Evolutionary conservation across 2,888 invertebrate genomes (phyloP).

Genomic region (Ornithoptera alexandrae): DNA sequence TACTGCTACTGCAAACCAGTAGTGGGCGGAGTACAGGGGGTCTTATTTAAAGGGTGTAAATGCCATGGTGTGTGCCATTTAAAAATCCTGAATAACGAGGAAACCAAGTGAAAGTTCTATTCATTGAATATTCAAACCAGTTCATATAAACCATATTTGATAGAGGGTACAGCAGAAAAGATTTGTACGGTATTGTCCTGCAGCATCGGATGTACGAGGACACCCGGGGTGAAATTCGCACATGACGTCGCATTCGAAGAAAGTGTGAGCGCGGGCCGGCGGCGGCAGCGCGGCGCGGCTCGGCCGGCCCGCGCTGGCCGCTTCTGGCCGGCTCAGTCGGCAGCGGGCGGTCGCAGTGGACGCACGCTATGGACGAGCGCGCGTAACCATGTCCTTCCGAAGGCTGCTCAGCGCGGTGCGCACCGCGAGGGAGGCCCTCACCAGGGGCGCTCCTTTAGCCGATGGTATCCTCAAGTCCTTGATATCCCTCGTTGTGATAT

Average conservation of each 20-base stretch:
- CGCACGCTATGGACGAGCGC: constrained; percentile 40
- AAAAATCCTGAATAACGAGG: too few relatives aligned
- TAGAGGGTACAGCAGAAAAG: too few relatives aligned
- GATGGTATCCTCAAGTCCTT: constrained; percentile 67
- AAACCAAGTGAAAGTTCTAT: too few relatives aligned
- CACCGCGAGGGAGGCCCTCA: constrained; percentile 63
- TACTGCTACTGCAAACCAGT: too few relatives aligned
- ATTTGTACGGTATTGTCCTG: too few relatives aligned
- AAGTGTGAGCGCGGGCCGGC: constrained; percentile 37
- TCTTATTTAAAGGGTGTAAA: too few relatives aligned
- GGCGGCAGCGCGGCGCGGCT: not conserved
- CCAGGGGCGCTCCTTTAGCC: constrained; percentile 64
- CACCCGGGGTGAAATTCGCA: constrained; percentile 52
- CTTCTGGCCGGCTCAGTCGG: constrained; percentile 44
- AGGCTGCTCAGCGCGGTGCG: constrained; percentile 66
- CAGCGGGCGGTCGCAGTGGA: constrained; percentile 47
- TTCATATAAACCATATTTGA: too few relatives aligned
- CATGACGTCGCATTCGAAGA: constrained; percentile 48
- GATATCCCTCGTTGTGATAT: constrained; percentile 65
- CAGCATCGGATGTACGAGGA: constrained; percentile 31
- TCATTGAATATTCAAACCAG: too few relatives aligned
- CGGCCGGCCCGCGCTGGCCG: too few relatives aligned
- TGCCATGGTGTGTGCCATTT: too few relatives aligned
- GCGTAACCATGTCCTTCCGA: constrained; percentile 58
- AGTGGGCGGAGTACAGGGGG: too few relatives aligned